A percentile compares a stretch with the other conserved stretches of the same genome.
Evolutionary conservation across 2,888 invertebrate genomes (phyloP).

Genomic region (Apotomis betuletana): DNA sequence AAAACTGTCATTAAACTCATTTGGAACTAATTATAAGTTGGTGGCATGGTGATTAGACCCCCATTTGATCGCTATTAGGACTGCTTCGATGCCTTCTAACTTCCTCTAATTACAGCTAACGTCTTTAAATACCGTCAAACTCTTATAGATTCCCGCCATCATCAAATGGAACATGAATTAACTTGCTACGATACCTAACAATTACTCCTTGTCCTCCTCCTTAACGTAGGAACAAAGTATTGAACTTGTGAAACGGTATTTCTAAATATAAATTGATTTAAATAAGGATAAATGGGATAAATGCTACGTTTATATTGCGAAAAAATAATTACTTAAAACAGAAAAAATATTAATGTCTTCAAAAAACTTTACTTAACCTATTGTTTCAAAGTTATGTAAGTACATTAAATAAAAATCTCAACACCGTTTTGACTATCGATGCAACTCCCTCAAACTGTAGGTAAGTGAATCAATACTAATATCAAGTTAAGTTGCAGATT

Average conservation of each 20-base stretch:
- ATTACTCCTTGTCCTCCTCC: neutral
- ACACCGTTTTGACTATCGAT: too few species aligned
- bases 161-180: neutral
- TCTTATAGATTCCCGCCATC: conserved; percentile 14
- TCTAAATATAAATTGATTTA: too few species aligned
- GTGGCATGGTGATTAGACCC: conserved; percentile 56
- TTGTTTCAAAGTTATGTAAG: too few species aligned
- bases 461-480: neutral
- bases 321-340: too few species aligned
- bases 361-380: too few species aligned
- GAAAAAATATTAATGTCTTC: too few species aligned
- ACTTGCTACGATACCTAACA: neutral
- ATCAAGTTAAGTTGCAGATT: neutral
- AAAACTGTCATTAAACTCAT: conserved; percentile 64
- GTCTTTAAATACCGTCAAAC: conserved; percentile 20
- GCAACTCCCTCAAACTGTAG: too few species aligned
- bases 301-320: too few species aligned
- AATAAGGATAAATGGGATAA: too few species aligned
- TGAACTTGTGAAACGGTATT: neutral
- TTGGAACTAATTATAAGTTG: conserved; percentile 63
- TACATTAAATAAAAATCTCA: too few species aligned
- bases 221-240: neutral
- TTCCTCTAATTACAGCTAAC: conserved; percentile 48
- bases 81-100: conserved; percentile 50
- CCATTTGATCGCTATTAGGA: conserved; percentile 62